phyloP scores from a whole-genome alignment of 2,888 invertebrate genomes.

The Agriopis marginaria region DNA sequence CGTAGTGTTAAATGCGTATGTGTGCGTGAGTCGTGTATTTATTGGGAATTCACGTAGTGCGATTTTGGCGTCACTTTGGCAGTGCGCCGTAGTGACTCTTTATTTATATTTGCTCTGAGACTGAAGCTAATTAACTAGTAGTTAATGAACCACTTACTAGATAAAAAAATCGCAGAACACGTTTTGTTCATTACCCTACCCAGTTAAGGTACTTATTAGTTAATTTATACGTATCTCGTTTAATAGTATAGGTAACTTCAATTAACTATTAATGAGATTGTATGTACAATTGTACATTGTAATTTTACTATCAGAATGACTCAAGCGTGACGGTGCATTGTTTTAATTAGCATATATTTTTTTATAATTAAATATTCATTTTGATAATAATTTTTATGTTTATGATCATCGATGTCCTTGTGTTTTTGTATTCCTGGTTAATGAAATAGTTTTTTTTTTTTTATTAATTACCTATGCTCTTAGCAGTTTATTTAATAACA shows the following conservation, averaged over 20 bases:
- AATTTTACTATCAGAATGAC: conserved; percentile 1
- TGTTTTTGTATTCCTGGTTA: neutral
- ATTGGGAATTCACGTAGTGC: too few relatives aligned
- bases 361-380: neutral
- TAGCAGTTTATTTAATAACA: too few relatives aligned
- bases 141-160: too few relatives aligned
- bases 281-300: neutral
- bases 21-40: too few relatives aligned
- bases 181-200: neutral
- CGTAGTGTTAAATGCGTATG: too few relatives aligned
- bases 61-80: too few relatives aligned
- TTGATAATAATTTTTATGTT: neutral
- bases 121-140: too few relatives aligned
- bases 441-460: neutral
- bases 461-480: too few relatives aligned
- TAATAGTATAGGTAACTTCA: neutral
- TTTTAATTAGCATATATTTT: neutral
- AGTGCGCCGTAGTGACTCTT: too few relatives aligned
- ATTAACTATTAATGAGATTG: neutral
- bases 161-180: neutral
- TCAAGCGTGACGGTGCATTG: neutral
- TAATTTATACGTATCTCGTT: neutral
- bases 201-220: too few relatives aligned
- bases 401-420: neutral
- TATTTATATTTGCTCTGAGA: too few relatives aligned